A percentile compares a stretch with the other conserved stretches of the same genome.
phyloP scores from a whole-genome alignment of 1,140 invertebrate species.

The Drosophila yakuba region DNA sequence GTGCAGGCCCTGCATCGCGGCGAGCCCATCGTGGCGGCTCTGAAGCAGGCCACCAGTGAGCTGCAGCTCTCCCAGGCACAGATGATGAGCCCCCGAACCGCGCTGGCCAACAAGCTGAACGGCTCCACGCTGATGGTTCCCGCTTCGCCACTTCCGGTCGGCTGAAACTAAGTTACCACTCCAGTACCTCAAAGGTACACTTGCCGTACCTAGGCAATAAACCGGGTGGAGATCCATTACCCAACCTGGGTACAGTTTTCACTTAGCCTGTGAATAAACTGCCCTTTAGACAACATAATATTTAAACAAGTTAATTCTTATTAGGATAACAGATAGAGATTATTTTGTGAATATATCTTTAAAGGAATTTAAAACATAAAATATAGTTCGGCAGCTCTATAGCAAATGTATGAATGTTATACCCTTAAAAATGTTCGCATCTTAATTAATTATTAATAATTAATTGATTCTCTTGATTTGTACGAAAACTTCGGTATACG shows the following conservation, averaged over 20 bases:
- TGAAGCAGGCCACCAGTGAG: slow-evolving; percentile 69
- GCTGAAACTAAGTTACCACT: slow-evolving; percentile 3
- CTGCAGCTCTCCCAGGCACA: slow-evolving; percentile 57
- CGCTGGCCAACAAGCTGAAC: slow-evolving; percentile 47
- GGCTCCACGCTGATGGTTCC: slow-evolving; percentile 52
- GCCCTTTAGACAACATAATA: background rate
- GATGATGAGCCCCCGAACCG: slow-evolving; percentile 49
- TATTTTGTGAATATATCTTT: background rate
- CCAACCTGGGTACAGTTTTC: background rate
- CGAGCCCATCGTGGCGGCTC: slow-evolving; percentile 60
- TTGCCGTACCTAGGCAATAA: background rate
- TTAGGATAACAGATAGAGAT: background rate
- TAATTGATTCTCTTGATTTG: too few species aligned
- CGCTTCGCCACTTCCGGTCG: slow-evolving; percentile 41
- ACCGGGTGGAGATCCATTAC: background rate
- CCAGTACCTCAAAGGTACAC: too few species aligned
- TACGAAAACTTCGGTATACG: too few species aligned
- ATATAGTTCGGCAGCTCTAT: too few species aligned
- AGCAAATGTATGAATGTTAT: too few species aligned
- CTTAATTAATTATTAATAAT: too few species aligned
- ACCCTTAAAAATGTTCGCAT: too few species aligned
- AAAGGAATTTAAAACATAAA: too few species aligned
- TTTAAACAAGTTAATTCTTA: background rate
- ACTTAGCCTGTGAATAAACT: slow-evolving; percentile 1
- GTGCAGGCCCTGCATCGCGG: slow-evolving; percentile 70